Conservation (phyloP, 1,140 invertebrate species). For the Microplitis demolitor region DNA sequence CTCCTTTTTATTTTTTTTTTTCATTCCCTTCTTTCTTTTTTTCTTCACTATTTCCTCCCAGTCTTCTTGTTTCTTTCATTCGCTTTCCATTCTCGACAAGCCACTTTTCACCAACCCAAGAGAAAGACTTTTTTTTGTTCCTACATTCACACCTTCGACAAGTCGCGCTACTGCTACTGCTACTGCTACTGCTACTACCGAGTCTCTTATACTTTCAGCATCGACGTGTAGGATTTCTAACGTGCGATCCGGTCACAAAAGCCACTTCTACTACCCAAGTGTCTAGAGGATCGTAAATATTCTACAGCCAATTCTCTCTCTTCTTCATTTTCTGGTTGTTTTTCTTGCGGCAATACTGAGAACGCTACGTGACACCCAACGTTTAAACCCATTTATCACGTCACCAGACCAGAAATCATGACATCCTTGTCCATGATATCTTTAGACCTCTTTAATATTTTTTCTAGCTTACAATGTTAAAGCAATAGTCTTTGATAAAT, state of each 20-base stretch:
- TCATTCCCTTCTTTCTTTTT: not conserved
- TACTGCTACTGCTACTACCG: not conserved
- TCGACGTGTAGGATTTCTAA: slow-evolving; percentile 14
- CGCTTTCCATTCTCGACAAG: slow-evolving; percentile 13
- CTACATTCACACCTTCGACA: slow-evolving; percentile 24
- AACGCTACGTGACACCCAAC: not conserved
- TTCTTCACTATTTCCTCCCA: too few relatives aligned
- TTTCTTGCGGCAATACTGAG: not conserved
- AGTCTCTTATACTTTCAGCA: not conserved
- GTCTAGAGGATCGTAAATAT: slow-evolving; percentile 38
- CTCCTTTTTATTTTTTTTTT: not conserved
- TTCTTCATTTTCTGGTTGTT: not conserved
- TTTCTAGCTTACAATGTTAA: too few relatives aligned
- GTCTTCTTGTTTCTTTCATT: too few relatives aligned
- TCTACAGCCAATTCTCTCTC: slow-evolving; percentile 37
- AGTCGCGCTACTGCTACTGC: not conserved
- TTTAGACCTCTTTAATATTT: too few relatives aligned
- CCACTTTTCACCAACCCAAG: slow-evolving; percentile 38
- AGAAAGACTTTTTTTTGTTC: slow-evolving; percentile 29
- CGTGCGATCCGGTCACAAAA: slow-evolving; percentile 15
- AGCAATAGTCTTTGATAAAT: too few relatives aligned
- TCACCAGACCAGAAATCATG: too few relatives aligned
- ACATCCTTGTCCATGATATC: too few relatives aligned
- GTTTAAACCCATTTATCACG: too few relatives aligned
- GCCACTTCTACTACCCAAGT: not conserved